A percentile compares a stretch with the other conserved stretches of the same genome.
Evolutionary conservation across 2,797 vertebrate genomes (phyloP).

Genomic region (Neosilurus mollespiculum): DNA sequence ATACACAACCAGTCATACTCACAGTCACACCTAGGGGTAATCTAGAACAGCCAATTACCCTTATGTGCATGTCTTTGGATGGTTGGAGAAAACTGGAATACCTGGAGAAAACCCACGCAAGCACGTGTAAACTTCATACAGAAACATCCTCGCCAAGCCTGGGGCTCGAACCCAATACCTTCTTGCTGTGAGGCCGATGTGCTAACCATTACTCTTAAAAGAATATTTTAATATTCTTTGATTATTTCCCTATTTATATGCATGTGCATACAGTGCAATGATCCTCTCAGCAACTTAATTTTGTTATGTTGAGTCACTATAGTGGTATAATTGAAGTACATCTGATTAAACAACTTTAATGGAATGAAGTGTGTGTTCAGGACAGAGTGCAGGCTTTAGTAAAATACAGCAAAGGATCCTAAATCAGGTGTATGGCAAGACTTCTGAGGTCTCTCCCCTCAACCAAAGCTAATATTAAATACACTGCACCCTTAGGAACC

Average conservation of each 20-base stretch:
- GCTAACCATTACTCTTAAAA: too few species aligned
- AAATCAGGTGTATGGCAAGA: slow-evolving; percentile 40
- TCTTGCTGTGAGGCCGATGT: too few species aligned
- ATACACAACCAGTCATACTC: too few species aligned
- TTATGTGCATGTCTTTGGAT: too few species aligned
- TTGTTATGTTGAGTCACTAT: background rate
- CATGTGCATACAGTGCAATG: background rate
- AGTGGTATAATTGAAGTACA: background rate
- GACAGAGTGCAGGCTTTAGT: slow-evolving; percentile 32
- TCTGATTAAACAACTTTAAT: background rate
- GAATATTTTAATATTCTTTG: background rate
- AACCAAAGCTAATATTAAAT: slow-evolving; percentile 49
- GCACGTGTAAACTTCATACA: too few species aligned
- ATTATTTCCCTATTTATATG: background rate
- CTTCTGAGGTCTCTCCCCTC: slow-evolving; percentile 37
- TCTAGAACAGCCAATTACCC: too few species aligned
- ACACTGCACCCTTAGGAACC: slow-evolving; percentile 30
- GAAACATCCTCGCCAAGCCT: too few species aligned
- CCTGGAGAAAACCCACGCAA: too few species aligned
- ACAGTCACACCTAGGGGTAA: too few species aligned
- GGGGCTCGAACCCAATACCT: too few species aligned
- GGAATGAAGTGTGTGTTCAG: slow-evolving; percentile 37
- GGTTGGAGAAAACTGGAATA: too few species aligned
- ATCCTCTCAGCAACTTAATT: background rate
- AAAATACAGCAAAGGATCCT: slow-evolving; percentile 32